phyloP scores from a whole-genome alignment of 2,888 invertebrate species.

The Trachelus iudaicus region DNA sequence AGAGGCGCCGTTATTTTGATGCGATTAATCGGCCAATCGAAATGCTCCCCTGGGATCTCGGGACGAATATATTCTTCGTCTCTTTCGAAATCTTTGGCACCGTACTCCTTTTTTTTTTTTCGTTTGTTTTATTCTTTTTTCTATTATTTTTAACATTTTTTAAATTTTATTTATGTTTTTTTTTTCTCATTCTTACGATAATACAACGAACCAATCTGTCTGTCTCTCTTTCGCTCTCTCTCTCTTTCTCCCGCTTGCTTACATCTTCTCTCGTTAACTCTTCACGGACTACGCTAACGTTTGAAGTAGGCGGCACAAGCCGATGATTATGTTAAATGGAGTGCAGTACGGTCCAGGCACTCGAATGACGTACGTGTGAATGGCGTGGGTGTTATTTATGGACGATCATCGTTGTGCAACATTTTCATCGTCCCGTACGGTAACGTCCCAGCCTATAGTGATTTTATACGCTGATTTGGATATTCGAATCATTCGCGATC shows the following conservation, averaged over 20 bases:
- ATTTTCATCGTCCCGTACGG: background rate
- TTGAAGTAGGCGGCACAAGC: constrained; percentile 26
- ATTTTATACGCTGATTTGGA: background rate
- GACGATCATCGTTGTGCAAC: background rate
- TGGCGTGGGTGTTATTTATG: background rate
- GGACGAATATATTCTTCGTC: background rate
- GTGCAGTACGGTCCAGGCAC: background rate
- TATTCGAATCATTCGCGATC: background rate
- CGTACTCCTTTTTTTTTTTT: background rate
- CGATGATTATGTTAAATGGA: constrained; percentile 33
- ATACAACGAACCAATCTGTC: background rate
- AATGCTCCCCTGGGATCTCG: background rate
- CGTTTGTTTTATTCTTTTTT: background rate
- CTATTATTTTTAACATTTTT: background rate
- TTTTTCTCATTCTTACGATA: background rate
- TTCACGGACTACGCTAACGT: constrained; percentile 18
- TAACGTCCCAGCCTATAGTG: background rate
- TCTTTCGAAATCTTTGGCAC: background rate
- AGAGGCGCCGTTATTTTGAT: background rate
- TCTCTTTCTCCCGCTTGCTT: background rate
- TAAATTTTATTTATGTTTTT: background rate
- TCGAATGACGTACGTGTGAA: background rate
- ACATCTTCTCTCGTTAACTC: constrained; percentile 14
- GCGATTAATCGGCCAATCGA: background rate
- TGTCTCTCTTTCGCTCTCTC: background rate